phyloP scores from a whole-genome alignment of 2,797 vertebrate species.

The Coregonus suidteri region DNA sequence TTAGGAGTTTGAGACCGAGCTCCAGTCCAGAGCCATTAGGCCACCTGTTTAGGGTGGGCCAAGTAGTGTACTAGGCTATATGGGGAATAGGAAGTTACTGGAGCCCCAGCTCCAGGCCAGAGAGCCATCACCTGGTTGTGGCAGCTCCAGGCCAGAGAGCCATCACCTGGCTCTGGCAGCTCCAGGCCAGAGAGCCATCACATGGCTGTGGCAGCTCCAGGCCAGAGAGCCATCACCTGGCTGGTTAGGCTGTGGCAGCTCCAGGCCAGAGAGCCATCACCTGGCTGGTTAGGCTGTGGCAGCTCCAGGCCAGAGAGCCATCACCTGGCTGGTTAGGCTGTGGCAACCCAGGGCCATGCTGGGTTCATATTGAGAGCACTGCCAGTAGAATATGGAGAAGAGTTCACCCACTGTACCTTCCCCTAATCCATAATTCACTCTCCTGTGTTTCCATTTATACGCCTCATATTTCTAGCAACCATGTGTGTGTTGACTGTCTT shows the following conservation, averaged over 20 bases:
- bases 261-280: no score
- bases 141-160: not conserved
- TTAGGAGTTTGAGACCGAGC: not conserved
- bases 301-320: no score
- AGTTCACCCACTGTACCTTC: constrained; percentile 64
- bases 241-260: no score
- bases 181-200: no score
- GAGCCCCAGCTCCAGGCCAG: no score
- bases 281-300: no score
- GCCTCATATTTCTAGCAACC: constrained; percentile 19
- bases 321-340: no score
- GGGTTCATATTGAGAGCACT: constrained; percentile 62
- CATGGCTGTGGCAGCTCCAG: no score
- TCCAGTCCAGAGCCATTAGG: not conserved
- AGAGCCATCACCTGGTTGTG: not conserved
- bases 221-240: no score
- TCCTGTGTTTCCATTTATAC: constrained; percentile 18
- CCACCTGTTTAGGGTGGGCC: not conserved
- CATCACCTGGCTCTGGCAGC: no score
- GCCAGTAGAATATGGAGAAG: constrained; percentile 31
- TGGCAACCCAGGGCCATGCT: not conserved
- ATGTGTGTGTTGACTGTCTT: constrained; percentile 24
- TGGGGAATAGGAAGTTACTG: not conserved
- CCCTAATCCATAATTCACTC: constrained; percentile 71
- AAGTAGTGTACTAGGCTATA: not conserved